Conservation (phyloP, 2,113 vertebrate species). For the Dermatemys mawii region DNA sequence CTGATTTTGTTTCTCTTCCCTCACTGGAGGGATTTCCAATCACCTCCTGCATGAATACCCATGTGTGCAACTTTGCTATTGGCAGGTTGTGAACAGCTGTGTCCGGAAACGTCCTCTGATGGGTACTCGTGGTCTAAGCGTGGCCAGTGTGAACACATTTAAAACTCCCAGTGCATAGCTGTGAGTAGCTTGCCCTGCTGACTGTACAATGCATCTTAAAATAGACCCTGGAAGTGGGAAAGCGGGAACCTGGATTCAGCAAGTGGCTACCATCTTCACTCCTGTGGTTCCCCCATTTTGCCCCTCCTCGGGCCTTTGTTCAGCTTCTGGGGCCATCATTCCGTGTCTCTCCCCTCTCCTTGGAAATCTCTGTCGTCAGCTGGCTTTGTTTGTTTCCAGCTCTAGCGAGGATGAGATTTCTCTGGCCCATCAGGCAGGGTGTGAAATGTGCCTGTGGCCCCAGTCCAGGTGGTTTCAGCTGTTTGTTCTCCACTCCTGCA, state of each 20-base stretch:
- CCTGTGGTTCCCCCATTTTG: background rate
- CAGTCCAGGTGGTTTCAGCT: background rate
- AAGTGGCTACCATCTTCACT: background rate
- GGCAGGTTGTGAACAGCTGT: background rate
- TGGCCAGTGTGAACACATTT: background rate
- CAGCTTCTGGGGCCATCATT: background rate
- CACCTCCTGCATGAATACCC: accelerated
- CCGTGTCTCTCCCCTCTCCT: background rate
- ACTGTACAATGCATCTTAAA: background rate
- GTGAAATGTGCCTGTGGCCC: background rate
- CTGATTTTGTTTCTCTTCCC: accelerated
- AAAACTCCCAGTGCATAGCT: background rate
- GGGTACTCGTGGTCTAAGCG: background rate
- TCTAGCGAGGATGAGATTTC: background rate
- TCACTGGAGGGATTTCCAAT: background rate
- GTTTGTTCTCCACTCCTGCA: background rate
- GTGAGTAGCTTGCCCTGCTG: background rate
- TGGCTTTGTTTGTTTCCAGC: accelerated
- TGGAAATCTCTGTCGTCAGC: background rate
- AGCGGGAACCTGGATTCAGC: background rate
- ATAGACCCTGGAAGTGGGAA: background rate
- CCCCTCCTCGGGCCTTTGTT: background rate
- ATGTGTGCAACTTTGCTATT: background rate
- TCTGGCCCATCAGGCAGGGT: background rate
- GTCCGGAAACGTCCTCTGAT: background rate